Base-by-base conservation (phyloP, 2,113 vertebrate species). In the Actinemys pallida region DNA sequence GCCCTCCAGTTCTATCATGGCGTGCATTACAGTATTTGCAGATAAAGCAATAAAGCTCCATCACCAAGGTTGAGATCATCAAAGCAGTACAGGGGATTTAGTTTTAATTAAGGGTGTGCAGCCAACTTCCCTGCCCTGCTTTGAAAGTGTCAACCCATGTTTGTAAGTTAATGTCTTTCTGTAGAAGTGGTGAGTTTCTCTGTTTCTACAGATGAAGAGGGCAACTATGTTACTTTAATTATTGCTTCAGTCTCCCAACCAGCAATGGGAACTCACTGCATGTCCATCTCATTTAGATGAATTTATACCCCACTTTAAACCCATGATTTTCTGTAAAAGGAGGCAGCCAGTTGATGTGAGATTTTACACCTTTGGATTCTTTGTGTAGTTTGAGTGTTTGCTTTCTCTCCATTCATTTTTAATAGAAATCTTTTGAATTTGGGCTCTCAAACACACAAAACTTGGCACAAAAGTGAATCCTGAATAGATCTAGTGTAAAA, bases 101-200 rank as follows among this genome's bases (percentile, higher is more conserved):
- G 78, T 92, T 69, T 69, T 84, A 91, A 29, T 31, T 65, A 94
- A 19, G 93, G 83, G 91, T 39, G 90, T 3, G 19, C 49, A 94
- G 83, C 5, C 54, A 92, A 20, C 0, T 25, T 5, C 52, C 35
- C 12, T 0, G 2, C 31, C 52, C 31, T 62, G n/a, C 6, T 87
- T 62, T 90, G 24, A 17, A 80, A 19, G 2, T 76, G 89, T 25
- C 24, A 59, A 35, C 7, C 31, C 9, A 52, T 13, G 2, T 20
- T 49, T 93, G 93, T 89, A 82, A 76, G 39, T 45, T 42, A 75
- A 42, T 24, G 10, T 75, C 39, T 20, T n/a, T 75, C n/a, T 11
- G 20, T 24, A 75, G 5, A 22, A 20, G 19, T 42, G 10, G 20
- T 6, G 20, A 75, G 22, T 22, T 24, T 76, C 39, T 10, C 10